These are phyloP conservation scores for Glaucidium brasilianum DNA, from an alignment of 2,113 vertebrate genomes.

Conservation along the genomic window DNA sequence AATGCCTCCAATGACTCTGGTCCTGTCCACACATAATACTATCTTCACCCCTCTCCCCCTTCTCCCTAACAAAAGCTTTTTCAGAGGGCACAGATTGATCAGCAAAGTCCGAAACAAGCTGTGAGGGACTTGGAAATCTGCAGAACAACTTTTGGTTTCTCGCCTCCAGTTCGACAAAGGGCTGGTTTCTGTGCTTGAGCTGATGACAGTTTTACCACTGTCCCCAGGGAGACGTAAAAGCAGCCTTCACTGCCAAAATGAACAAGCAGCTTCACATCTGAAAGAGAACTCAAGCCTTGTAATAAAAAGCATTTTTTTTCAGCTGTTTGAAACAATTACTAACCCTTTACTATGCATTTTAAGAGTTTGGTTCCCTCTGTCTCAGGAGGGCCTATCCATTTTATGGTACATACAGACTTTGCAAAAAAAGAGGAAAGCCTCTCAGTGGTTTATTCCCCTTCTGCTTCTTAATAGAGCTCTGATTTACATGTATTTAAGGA, in stretches of 20 bases:
- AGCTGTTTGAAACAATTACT: constrained; percentile 49
- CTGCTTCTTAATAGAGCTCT: not conserved
- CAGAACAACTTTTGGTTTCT: constrained; percentile 17
- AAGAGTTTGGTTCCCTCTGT: not conserved
- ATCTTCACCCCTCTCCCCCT: not conserved
- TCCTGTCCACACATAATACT: not conserved
- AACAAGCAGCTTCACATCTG: constrained; percentile 13
- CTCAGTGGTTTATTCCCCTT: not conserved
- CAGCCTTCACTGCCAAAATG: constrained; percentile 9
- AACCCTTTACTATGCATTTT: not conserved
- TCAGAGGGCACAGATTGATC: not conserved
- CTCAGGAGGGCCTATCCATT: not conserved
- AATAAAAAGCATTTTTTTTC: constrained; percentile 11
- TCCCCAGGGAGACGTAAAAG: constrained; percentile 17
- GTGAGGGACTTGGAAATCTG: not conserved
- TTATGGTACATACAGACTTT: not conserved
- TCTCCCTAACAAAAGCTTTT: not conserved
- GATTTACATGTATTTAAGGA: not conserved
- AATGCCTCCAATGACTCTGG: rapidly evolving
- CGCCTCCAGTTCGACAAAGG: not conserved
- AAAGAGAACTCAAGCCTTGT: not conserved
- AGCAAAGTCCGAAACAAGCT: not conserved
- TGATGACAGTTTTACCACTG: constrained; percentile 44
- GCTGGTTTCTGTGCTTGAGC: constrained; percentile 18
- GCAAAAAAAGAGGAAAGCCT: not conserved